Base-by-base conservation (phyloP, 1,140 invertebrate species). In the Cecropterus lyciades region DNA sequence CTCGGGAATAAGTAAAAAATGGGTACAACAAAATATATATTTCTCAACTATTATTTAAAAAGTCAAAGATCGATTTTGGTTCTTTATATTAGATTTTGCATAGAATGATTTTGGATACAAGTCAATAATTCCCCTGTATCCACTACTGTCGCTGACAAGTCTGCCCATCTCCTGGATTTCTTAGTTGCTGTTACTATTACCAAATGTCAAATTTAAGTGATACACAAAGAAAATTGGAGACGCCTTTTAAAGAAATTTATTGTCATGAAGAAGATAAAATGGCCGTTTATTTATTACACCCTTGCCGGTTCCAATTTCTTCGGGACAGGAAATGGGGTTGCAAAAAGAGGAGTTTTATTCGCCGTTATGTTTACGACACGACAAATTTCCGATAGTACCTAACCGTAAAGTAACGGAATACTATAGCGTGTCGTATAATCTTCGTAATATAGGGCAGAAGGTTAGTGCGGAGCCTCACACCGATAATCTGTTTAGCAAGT, bases 401-500 rank as follows among this genome's bases (percentile, higher is more conserved):
- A 27, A 7, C n/a, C 55, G 40, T 15, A 10, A 45, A 14, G 42
- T 56, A 56, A 56, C 40, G 30, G 24, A 56, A 56, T 24, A 16
- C 20, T 65, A 40, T 60, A 53, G n/a, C 6, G 52, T 40, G 30
- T 24, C 16, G 15, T 51, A 43, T 57, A 45, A 52, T 66, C 57
- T 64, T 63, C n/a, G 13, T 64, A 52, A 67, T 65, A 48, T 69
- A 63, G 56, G 64, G 30, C 64, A 60, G 48, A 49, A 49, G 16
- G 42, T 59, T 20, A 73, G 64, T 59, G 62, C 33, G 40, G 55
- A 48, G 63, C 56, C n/a, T 20, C 43, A 49, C 65, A 66, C 62
- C 63, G 66, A 69, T 66, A 60, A 69, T 69, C 60, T 63, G 56
- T 52, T 67, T 69, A 49, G 49, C 17, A 56, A 56, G 55, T 65